Conservation (phyloP, 64 coral and sea anemone species). For the Orbicella faveolata region DNA sequence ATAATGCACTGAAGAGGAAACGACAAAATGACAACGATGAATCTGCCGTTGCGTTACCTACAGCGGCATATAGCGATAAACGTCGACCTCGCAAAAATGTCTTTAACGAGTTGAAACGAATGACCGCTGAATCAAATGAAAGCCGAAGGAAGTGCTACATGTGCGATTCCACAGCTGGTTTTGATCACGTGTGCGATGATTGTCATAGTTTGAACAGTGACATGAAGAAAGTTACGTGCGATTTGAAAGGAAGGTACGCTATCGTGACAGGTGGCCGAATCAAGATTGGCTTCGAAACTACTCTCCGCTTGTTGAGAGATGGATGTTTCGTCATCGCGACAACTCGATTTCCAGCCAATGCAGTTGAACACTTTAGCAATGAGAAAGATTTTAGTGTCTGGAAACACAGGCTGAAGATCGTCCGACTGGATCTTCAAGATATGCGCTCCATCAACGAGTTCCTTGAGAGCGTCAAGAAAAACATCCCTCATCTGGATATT, state of each 20-base stretch:
- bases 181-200: neutral
- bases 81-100: constrained; percentile 19
- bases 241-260: constrained; percentile 33
- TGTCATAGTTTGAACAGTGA: constrained; percentile 1
- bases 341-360: constrained; percentile 23
- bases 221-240: constrained; percentile 17
- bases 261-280: constrained; percentile 30
- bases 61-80: neutral
- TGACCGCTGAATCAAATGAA: neutral
- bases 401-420: constrained; percentile 35
- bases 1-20: constrained; percentile 19
- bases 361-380: neutral
- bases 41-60: neutral
- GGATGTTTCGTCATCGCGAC: constrained; percentile 14
- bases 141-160: constrained; percentile 6
- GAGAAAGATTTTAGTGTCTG: constrained; percentile 12
- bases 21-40: neutral
- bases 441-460: constrained; percentile 7
- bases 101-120: constrained; percentile 14
- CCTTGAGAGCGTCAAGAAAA: neutral
- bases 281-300: constrained; percentile 34
- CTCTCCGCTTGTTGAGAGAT: constrained; percentile 12
- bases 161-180: neutral
- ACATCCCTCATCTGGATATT: constrained; percentile 31
- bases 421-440: constrained; percentile 6